Base-by-base conservation (phyloP, 2,888 invertebrate genomes). In the Xiphydria camelus region DNA sequence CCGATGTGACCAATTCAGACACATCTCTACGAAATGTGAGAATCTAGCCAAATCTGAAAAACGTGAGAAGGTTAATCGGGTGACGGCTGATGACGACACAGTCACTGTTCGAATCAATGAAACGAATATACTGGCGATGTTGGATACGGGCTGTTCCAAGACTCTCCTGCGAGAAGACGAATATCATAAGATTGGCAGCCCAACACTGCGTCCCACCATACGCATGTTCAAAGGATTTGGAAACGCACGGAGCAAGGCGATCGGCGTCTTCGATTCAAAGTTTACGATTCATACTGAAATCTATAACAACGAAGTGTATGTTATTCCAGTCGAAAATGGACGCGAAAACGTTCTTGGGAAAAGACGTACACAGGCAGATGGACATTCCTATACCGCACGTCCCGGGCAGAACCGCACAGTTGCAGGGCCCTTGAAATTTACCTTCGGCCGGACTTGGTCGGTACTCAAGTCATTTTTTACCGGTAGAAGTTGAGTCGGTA, bases 1-100 rank as follows among this genome's bases (percentile, higher is more conserved):
- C 19, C 50, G 46, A 9, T 57, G 55, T 22, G 53, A 56, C n/a
- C 14, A 48, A 3, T 57, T 43, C 35, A 49, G 53, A 2, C 53
- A 61, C 15, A 23, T 23, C 3, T 23, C 23, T 0, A 23, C 23
- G n/a, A n/a, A n/a, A n/a, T n/a, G n/a, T n/a, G n/a, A n/a, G n/a
- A n/a, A n/a, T n/a, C n/a, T n/a, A n/a, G n/a, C n/a, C n/a, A n/a
- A n/a, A n/a, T n/a, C n/a, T n/a, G n/a, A n/a, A 4, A 23, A 6
- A 23, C 10, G 23, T 23, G 23, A 6, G 29, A 17, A 41, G 23
- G 23, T 23, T 23, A 23, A 23, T 23, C 23, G 23, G 23, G 1
- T 23, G 23, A 10, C 7, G 10, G 23, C 4, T 23, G 23, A 23
- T 10, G 23, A 23, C 4, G 7, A 23, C 10, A 4, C 10, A 23